phyloP scores from a whole-genome alignment of 2,113 vertebrate species.

The Pteruthius melanotis region DNA sequence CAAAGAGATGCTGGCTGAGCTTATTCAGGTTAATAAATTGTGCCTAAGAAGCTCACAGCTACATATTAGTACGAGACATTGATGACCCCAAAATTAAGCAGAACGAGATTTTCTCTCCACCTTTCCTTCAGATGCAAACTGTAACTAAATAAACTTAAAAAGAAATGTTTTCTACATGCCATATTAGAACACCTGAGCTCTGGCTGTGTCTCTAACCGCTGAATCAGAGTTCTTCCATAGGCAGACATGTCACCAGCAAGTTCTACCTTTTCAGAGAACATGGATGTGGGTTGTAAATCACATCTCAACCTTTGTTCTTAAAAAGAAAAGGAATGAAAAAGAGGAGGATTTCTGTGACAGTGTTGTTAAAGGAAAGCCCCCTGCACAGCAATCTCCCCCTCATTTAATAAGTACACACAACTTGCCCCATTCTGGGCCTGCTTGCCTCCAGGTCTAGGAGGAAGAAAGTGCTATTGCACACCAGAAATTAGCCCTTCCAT shows the following conservation, averaged over 20 bases:
- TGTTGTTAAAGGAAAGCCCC: not conserved
- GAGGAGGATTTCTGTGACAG: not conserved
- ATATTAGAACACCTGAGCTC: not conserved
- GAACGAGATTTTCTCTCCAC: not conserved
- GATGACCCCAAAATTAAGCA: not conserved
- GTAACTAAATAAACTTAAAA: not conserved
- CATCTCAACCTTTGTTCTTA: not conserved
- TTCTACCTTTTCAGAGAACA: not conserved
- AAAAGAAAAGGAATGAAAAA: not conserved
- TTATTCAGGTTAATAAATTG: not conserved
- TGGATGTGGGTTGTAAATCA: not conserved
- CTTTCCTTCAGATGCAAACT: not conserved
- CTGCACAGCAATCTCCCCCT: not conserved
- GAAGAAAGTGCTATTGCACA: not conserved
- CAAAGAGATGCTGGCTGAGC: not conserved
- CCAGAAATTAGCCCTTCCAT: not conserved
- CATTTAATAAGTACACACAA: not conserved
- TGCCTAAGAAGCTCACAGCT: not conserved
- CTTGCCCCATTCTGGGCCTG: not conserved
- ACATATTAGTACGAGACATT: not conserved
- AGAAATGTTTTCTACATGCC: not conserved
- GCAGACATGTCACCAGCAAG: not conserved
- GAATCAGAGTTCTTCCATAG: not conserved
- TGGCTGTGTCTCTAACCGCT: not conserved
- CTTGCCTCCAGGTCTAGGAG: not conserved